A percentile compares a stretch with the other conserved stretches of the same genome.
phyloP scores from a whole-genome alignment of 2,888 invertebrate genomes.

The Stenodema calcarata region DNA sequence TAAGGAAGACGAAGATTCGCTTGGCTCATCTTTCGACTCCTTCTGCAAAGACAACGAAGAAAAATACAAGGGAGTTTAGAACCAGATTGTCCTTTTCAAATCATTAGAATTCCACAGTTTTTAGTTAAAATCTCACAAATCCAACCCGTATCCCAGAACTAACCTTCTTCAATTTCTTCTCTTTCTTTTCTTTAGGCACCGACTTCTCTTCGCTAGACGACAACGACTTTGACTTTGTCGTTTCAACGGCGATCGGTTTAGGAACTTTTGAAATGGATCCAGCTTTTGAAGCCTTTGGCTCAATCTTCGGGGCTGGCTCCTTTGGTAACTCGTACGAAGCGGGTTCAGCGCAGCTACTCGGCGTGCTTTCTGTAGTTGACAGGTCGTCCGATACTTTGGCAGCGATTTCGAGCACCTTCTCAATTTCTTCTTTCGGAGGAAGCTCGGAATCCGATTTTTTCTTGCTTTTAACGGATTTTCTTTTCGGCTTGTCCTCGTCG shows the following conservation, averaged over 20 bases:
- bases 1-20: background rate
- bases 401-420: slow-evolving; percentile 26
- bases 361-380: slow-evolving; percentile 1
- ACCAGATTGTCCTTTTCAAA: too few relatives aligned
- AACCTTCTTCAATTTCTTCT: slow-evolving; percentile 51
- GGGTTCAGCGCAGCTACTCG: slow-evolving; percentile 10
- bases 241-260: background rate
- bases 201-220: slow-evolving; percentile 35
- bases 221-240: background rate
- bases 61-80: too few relatives aligned
- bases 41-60: background rate
- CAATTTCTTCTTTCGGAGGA: slow-evolving; percentile 47
- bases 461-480: slow-evolving; percentile 56
- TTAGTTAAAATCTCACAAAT: background rate
- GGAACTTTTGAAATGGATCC: background rate
- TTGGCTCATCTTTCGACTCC: background rate
- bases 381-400: slow-evolving; percentile 17
- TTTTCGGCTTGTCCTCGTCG: slow-evolving; percentile 59
- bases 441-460: slow-evolving; percentile 52
- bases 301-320: background rate
- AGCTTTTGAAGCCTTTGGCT: background rate
- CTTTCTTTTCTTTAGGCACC: slow-evolving; percentile 50
- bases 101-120: too few relatives aligned
- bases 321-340: background rate
- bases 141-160: background rate